Conservation (phyloP, 1,140 invertebrate species). For the Phymorhynchus buccinoides region DNA sequence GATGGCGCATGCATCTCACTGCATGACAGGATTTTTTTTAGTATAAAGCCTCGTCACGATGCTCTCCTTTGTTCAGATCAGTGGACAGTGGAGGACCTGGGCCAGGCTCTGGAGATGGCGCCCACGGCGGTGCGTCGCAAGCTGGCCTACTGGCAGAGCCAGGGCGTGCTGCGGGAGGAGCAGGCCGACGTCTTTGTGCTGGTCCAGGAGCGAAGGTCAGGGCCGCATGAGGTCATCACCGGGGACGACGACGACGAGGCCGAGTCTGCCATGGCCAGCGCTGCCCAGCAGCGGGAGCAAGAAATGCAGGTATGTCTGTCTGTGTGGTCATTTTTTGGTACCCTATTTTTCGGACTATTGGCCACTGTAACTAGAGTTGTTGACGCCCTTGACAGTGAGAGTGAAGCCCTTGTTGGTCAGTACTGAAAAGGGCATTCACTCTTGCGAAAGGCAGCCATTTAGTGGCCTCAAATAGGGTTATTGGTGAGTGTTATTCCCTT, state of each 20-base stretch:
- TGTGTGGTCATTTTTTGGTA: no score
- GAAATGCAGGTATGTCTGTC: slow-evolving; percentile 75
- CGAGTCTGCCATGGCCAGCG: slow-evolving; percentile 93
- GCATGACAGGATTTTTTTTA: no score
- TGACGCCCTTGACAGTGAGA: no score
- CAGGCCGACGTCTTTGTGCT: slow-evolving; percentile 84
- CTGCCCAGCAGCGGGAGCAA: slow-evolving; percentile 92
- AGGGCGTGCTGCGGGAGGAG: slow-evolving; percentile 85
- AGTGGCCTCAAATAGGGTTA: no score
- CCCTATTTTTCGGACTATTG: no score
- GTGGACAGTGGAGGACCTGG: slow-evolving; percentile 89
- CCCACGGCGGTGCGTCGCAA: slow-evolving; percentile 86
- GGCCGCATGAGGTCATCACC: slow-evolving; percentile 77
- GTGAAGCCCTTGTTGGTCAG: no score
- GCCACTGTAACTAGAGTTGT: no score
- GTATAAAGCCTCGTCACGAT: no score
- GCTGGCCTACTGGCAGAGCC: slow-evolving; percentile 89
- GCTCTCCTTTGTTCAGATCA: slow-evolving; percentile 76
- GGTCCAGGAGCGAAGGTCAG: slow-evolving; percentile 80
- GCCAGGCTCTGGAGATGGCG: slow-evolving; percentile 87
- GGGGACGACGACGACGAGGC: slow-evolving; percentile 91
- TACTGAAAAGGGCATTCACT: no score
- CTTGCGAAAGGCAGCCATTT: no score
- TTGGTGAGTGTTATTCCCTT: no score
- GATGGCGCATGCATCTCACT: no score